Conservation (phyloP, 2,797 vertebrate species). For the Ambastaia sidthimunki region DNA sequence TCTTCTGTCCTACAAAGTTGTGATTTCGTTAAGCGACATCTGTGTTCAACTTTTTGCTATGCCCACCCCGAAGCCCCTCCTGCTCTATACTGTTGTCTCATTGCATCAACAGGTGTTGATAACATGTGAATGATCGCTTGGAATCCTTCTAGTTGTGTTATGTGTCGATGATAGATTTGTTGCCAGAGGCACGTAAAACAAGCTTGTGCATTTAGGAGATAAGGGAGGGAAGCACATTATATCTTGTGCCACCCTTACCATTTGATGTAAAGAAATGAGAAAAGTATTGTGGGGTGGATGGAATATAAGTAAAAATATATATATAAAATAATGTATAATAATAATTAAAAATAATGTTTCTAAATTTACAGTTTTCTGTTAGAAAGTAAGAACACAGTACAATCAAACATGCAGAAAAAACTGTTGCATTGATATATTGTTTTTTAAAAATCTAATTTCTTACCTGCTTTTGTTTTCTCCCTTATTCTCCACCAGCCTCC, state of each 20-base stretch:
- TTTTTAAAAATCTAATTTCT: not conserved
- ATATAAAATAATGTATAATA: too few relatives aligned
- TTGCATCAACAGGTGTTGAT: not conserved
- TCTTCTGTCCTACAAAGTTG: not conserved
- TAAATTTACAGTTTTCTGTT: too few relatives aligned
- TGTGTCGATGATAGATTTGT: not conserved
- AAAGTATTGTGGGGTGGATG: not conserved
- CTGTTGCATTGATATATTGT: not conserved
- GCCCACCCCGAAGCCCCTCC: slow-evolving; percentile 23
- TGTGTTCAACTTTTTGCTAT: not conserved
- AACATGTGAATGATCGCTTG: not conserved
- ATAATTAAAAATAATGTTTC: too few relatives aligned
- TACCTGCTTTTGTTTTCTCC: not conserved
- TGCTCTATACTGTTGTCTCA: slow-evolving; percentile 7
- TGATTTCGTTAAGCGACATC: not conserved
- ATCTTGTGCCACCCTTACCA: slow-evolving; percentile 4
- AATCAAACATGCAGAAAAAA: too few relatives aligned
- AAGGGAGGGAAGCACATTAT: slow-evolving; percentile 8
- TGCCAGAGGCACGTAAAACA: slow-evolving; percentile 5
- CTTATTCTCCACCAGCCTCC: not conserved
- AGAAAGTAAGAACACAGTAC: too few relatives aligned
- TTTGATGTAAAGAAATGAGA: not conserved
- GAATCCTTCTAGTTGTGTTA: not conserved
- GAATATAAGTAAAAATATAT: not conserved
- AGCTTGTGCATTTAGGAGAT: slow-evolving; percentile 35